These are phyloP conservation scores for Diarsia brunnea DNA, from an alignment of 2,888 invertebrate genomes.

Conservation along the genomic window DNA sequence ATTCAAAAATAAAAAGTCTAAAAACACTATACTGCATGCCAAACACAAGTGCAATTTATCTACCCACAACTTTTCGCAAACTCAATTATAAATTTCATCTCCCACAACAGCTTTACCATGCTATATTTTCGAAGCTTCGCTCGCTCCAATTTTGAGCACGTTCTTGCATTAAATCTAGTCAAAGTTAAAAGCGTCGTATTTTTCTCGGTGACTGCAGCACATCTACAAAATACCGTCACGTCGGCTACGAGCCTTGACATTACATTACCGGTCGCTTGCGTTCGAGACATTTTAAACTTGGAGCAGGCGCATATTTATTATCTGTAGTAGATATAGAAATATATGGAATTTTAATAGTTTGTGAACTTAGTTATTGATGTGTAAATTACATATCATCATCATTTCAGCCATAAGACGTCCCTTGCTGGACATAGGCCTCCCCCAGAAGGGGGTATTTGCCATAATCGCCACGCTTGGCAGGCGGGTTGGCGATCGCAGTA, in stretches of 20 bases:
- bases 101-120: constrained; percentile 2
- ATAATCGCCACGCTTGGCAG: too few species aligned
- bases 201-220: constrained; percentile 37
- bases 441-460: too few species aligned
- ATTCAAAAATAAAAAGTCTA: neutral
- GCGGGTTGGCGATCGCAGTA: too few species aligned
- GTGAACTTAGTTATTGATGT: neutral
- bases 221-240: constrained; percentile 62
- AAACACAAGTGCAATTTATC: constrained; percentile 22
- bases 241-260: constrained; percentile 65
- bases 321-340: neutral
- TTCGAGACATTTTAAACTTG: constrained; percentile 50
- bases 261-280: constrained; percentile 48
- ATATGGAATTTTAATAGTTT: neutral
- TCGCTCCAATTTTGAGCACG: constrained; percentile 42
- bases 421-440: too few species aligned
- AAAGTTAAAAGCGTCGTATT: constrained; percentile 45
- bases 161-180: constrained; percentile 51
- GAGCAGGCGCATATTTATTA: constrained; percentile 30
- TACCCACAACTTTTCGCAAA: neutral
- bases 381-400: too few species aligned
- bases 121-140: constrained; percentile 17
- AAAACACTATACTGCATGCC: neutral
- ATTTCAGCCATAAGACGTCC: too few species aligned
- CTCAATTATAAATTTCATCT: constrained; percentile 32